Base-by-base conservation (phyloP, 2,797 vertebrate species). In the Numenius phaeopus region DNA sequence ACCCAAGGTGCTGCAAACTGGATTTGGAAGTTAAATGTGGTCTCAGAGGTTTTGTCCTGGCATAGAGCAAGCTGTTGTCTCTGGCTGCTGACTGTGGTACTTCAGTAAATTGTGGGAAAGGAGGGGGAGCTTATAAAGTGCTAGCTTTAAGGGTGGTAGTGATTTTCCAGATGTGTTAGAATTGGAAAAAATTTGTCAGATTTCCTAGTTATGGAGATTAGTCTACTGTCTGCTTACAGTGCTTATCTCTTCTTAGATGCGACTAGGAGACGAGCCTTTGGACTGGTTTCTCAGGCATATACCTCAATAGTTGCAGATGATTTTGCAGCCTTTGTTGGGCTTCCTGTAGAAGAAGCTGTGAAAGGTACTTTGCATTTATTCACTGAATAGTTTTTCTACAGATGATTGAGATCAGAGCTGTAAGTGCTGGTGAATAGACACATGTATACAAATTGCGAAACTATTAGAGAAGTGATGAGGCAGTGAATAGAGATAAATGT, bases 321-420 rank as follows among this genome's bases (percentile, higher is more conserved):
- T 71, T 99, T 99, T 11, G 99, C 99, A 8, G 99, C 99, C 40
- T 99, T 99, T 65, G 99, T 99, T 1, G 99, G 99, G 23, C 99
- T 99, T 97, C 98, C 99, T 7, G 99, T 99, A 69, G 99, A 99
- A 87, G 99, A 99, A 83, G 99, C 99, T 10, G 99, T 99, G 58
- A 99, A 99, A 98, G 99, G 99, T 99, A 95, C 40, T 79, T 88
- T 34, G 32, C n/a, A 7, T 86, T 86, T n/a, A 1, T 81, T 80
- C 30, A 17, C 37, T 26, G n/a, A 39, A 6, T 17, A 27, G 7
- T 30, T 61, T 57, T 77, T 39, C 12, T 50, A 14, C 21, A 34
- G 30, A 5, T 15, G 3, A 6, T 30, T n/a, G 12, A 37, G 37
- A n/a, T 71, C 14, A 30, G 57, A 55, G 21, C 78, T 85, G 17